These are phyloP conservation scores for Microchrysa polita DNA, from an alignment of 2,888 invertebrate genomes.

Conservation along the genomic window DNA sequence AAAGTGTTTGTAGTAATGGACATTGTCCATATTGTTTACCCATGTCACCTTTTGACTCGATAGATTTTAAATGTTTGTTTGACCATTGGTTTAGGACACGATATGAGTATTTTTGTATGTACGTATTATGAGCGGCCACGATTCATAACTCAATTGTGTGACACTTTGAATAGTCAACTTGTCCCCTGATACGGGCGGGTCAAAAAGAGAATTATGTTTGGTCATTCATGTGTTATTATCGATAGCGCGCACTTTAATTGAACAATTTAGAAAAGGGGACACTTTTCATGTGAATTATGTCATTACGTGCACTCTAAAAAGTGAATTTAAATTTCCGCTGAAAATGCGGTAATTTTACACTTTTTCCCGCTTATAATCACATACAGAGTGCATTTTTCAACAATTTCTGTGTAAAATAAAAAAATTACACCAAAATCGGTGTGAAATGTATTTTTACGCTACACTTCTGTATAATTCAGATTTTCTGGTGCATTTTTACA, in stretches of 20 bases:
- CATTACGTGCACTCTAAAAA: too few species aligned
- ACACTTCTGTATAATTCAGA: too few species aligned
- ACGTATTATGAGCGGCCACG: slow-evolving; percentile 19
- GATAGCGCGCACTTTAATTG: slow-evolving; percentile 21
- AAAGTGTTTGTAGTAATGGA: slow-evolving; percentile 25
- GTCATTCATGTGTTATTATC: slow-evolving; percentile 5
- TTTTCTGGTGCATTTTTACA: too few species aligned
- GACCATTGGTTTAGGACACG: slow-evolving; percentile 40
- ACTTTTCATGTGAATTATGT: too few species aligned
- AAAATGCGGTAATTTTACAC: too few species aligned
- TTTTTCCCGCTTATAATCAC: too few species aligned
- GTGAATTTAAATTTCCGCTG: too few species aligned
- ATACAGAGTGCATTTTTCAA: too few species aligned
- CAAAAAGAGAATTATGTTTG: slow-evolving; percentile 23
- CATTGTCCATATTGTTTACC: slow-evolving; percentile 42
- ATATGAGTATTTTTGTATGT: too few species aligned
- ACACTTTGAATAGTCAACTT: slow-evolving; percentile 37
- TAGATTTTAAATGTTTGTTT: slow-evolving; percentile 45
- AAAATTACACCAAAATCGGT: too few species aligned
- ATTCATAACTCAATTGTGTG: slow-evolving; percentile 43
- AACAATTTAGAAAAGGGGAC: not conserved
- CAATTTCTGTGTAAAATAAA: too few species aligned
- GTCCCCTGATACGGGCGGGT: not conserved
- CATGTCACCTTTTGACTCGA: slow-evolving; percentile 39
- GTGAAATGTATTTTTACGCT: too few species aligned